Evolutionary conservation across 2,113 vertebrate genomes (phyloP).

Genomic region (Nyctereutes procyonoides): DNA sequence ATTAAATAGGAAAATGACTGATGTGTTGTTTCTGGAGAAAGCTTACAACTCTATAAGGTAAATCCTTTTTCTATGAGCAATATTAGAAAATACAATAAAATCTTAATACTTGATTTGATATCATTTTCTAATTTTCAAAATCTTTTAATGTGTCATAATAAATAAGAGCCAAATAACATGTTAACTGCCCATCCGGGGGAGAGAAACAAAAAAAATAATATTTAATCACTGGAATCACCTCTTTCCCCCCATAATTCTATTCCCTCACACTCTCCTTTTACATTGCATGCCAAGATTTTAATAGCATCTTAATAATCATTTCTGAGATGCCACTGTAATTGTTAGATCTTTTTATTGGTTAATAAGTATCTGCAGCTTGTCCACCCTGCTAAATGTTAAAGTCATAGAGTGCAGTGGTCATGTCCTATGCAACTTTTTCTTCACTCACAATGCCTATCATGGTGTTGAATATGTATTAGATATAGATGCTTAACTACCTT

Average conservation of each 20-base stretch:
- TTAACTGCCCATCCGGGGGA: background rate
- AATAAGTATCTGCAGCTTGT: background rate
- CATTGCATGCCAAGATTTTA: background rate
- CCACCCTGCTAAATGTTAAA: background rate
- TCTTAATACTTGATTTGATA: background rate
- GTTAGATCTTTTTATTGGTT: background rate
- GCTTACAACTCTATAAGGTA: background rate
- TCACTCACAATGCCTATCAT: background rate
- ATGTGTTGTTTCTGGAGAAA: conserved; percentile 25
- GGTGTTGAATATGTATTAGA: background rate
- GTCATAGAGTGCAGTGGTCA: background rate
- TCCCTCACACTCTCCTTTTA: background rate
- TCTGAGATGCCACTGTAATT: background rate
- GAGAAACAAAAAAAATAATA: background rate
- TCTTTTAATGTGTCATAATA: background rate
- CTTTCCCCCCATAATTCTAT: background rate
- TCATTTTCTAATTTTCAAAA: conserved; percentile 48
- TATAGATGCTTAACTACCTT: background rate
- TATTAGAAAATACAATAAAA: conserved; percentile 16
- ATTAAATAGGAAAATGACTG: background rate
- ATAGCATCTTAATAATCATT: background rate
- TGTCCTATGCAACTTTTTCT: background rate
- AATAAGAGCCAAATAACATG: background rate
- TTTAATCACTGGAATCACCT: background rate
- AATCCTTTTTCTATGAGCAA: background rate